Base-by-base conservation (phyloP, 2,113 vertebrate species). In the Spea bombifrons region DNA sequence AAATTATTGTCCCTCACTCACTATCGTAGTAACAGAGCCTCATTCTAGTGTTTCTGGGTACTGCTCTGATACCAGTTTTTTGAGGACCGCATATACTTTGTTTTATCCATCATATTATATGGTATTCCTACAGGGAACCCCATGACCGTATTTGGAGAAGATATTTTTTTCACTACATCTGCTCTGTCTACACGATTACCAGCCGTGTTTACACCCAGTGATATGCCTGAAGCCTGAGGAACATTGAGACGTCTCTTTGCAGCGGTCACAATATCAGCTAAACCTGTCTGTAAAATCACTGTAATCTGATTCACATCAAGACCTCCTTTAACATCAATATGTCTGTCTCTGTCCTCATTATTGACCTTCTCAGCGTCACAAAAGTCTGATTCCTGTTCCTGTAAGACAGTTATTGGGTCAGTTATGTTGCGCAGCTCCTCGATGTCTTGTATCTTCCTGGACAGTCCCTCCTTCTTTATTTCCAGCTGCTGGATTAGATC, bases 161-260 rank as follows among this genome's bases (percentile, higher is more conserved):
- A 77, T 5, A 66, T 66, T 10, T 17, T 70, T 47, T 77, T 77
- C 6, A 55, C 3, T n/a, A 70, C 55, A n/a, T 55, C 52, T 12
- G 75, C 69, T 13, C 69, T 66, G 0, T 44, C 8, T 13, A 77
- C 53, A 3, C 70, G 46, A 53, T 77, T 30, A 3, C 75, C 75
- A 8, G 75, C 66, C 10, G 75, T 77, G 66, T 77, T 77, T 45
- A 75, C 73, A 7, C 66, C 73, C 48, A 75, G 63, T 7, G 52
- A 48, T 2, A 75, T 75, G 13, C 50, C 47, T 3, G 75, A 59
- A 9, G 66, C 75, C 53, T 69, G n/a, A 44, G 59, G 55, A 55
- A 55, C 68, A 45, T 77, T 13, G 53, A 77, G 61, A 4, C 75
- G 46, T 4, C 67, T 10, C 8, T 77, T 77, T 13, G 63, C 5